A percentile compares a stretch with the other conserved stretches of the same genome.
phyloP scores from a whole-genome alignment of 2,888 invertebrate genomes.

The Heliconius ethilla region DNA sequence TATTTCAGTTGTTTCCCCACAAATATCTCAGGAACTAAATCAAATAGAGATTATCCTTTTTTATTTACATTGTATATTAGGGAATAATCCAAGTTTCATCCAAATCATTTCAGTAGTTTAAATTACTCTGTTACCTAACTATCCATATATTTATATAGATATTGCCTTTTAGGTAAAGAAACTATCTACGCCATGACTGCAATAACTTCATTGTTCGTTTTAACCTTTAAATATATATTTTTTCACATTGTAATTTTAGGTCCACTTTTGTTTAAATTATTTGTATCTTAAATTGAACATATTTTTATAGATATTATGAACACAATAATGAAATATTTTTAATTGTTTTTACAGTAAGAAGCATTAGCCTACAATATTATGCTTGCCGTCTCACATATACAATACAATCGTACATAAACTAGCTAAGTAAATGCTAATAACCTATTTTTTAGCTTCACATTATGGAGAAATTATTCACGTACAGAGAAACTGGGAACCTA shows the following conservation, averaged over 20 bases:
- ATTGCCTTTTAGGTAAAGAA: neutral
- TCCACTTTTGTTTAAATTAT: neutral
- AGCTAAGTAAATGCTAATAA: neutral
- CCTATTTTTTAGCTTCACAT: neutral
- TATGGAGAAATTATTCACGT: no score
- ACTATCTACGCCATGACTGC: neutral
- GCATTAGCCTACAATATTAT: neutral
- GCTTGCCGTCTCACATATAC: neutral
- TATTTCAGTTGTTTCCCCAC: no score
- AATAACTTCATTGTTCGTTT: neutral
- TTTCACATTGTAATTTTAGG: neutral
- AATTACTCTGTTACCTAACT: no score
- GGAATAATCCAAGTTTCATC: neutral
- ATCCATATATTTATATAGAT: neutral
- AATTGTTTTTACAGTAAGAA: neutral
- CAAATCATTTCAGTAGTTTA: neutral
- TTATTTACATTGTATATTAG: neutral
- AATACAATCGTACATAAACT: neutral
- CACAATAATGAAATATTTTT: neutral
- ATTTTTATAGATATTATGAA: conserved; percentile 7
- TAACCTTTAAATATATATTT: neutral
- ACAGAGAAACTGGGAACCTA: neutral
- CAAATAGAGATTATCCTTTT: neutral
- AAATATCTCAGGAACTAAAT: neutral
- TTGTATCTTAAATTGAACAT: neutral